These are phyloP conservation scores for Strongylocentrotus purpuratus DNA, from an alignment of 35 echinoderm and acorn worm genomes.

Conservation along the genomic window DNA sequence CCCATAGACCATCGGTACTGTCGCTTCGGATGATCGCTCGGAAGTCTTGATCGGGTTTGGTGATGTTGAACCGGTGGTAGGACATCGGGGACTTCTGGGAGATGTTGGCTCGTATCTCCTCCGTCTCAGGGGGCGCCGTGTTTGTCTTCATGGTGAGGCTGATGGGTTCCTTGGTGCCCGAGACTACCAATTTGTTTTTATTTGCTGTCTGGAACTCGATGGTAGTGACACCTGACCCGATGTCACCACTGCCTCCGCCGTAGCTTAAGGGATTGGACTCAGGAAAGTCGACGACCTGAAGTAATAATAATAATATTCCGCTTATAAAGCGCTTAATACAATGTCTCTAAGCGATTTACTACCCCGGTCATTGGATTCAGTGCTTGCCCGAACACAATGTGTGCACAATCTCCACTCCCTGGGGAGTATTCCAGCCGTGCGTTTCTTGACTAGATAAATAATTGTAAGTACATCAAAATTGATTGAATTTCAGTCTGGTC, in stretches of 20 bases:
- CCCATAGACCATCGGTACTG: background rate
- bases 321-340: no score
- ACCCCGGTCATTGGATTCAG: no score
- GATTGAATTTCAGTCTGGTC: background rate
- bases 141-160: background rate
- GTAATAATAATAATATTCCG: no score
- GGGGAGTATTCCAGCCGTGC: no score
- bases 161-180: slow-evolving; percentile 21
- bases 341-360: no score
- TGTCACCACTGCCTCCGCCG: background rate
- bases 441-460: no score
- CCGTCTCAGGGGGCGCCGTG: background rate
- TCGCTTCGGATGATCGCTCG: background rate
- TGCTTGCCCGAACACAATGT: no score
- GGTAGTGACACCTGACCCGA: slow-evolving; percentile 24
- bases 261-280: slow-evolving; percentile 52
- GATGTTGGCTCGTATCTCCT: background rate
- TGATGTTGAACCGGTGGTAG: slow-evolving; percentile 34
- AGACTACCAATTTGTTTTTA: background rate
- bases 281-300: background rate
- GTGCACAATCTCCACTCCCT: no score
- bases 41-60: background rate
- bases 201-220: slow-evolving; percentile 20
- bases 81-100: slow-evolving; percentile 16
- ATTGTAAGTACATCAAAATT: background rate